Base-by-base conservation (phyloP, 2,888 invertebrate genomes). In the Heteromyza rotundicornis region DNA sequence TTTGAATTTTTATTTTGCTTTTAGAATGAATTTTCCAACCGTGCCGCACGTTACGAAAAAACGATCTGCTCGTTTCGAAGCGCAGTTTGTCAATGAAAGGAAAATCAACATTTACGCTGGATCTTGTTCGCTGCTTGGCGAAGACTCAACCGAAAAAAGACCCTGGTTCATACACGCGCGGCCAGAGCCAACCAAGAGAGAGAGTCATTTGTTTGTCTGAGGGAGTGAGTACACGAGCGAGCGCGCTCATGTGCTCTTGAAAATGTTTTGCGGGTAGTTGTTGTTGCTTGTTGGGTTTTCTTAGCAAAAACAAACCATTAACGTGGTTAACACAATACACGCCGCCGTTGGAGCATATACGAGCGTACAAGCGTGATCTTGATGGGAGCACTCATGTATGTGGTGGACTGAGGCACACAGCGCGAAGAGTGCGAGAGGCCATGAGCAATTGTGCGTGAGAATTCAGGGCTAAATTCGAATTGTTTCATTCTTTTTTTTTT, bases 11-110 rank as follows among this genome's bases (percentile, higher is more conserved):
- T 23, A 10, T 23, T 16, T 32, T 35, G 22, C 58, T 56, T 44
- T 56, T 32, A 24, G 27, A n/a, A 32, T n/a, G n/a, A n/a, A n/a
- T n/a, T n/a, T n/a, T n/a, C n/a, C 27, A 40, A 40, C 40, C 40
- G 40, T 40, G 14, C 32, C 7, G 12, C 32, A 32, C 32, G n/a
- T 62, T 59, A 62, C 65, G 70, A 66, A 68, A 71, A 72, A 77
- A 75, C 77, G 80, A 80, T 78, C 79, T 74, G 74, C 65, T 73
- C 78, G 70, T 71, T 71, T 73, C 77, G 78, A 80, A 74, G 75
- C 74, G 73, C 76, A 72, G 70, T 75, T 75, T 74, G 76, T 75
- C 72, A 81, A 80, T 81, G 81, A 81, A 81, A 80, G 80, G 81
- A 81, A 81, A 81, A 81, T 78, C 79, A 75, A 75, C 75, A 74